Evolutionary conservation across 2,888 invertebrate genomes (phyloP).

Genomic region (Eucriotettix oculatus): DNA sequence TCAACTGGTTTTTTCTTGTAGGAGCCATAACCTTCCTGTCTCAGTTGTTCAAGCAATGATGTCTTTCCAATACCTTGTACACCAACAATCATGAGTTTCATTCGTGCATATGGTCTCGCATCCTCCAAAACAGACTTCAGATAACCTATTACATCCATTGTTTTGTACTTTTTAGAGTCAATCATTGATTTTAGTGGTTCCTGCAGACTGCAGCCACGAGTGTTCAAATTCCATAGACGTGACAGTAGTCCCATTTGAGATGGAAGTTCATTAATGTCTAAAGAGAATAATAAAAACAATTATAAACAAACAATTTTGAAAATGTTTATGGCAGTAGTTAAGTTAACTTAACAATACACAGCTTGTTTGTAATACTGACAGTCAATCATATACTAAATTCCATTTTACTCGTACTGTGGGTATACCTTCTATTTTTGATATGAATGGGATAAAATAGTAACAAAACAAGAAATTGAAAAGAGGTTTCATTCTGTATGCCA

Average conservation of each 20-base stretch:
- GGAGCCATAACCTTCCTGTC: slow-evolving; percentile 67
- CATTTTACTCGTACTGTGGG: no score
- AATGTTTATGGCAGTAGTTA: no score
- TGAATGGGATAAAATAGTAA: no score
- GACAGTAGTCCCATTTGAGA: slow-evolving; percentile 88
- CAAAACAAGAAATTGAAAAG: no score
- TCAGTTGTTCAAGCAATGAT: slow-evolving; percentile 69
- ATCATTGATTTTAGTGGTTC: slow-evolving; percentile 86
- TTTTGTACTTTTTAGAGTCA: slow-evolving; percentile 81
- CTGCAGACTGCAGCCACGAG: slow-evolving; percentile 70
- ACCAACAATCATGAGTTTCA: slow-evolving; percentile 94
- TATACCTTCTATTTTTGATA: no score
- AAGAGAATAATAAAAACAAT: not conserved
- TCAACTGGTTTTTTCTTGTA: slow-evolving; percentile 54
- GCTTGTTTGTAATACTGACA: no score
- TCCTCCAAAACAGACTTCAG: slow-evolving; percentile 76
- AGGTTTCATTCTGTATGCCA: no score
- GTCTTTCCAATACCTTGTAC: slow-evolving; percentile 78
- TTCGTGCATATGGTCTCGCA: slow-evolving; percentile 81
- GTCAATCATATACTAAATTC: no score
- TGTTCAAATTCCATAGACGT: slow-evolving; percentile 91
- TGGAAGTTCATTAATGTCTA: slow-evolving; percentile 71
- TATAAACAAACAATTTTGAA: no score
- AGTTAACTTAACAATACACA: no score
- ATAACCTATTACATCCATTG: slow-evolving; percentile 88